Percentiles rank a stretch among this genome's conserved stretches.
Evolutionary conservation across 2,113 vertebrate genomes (phyloP).

Genomic region (Mungos mungo): DNA sequence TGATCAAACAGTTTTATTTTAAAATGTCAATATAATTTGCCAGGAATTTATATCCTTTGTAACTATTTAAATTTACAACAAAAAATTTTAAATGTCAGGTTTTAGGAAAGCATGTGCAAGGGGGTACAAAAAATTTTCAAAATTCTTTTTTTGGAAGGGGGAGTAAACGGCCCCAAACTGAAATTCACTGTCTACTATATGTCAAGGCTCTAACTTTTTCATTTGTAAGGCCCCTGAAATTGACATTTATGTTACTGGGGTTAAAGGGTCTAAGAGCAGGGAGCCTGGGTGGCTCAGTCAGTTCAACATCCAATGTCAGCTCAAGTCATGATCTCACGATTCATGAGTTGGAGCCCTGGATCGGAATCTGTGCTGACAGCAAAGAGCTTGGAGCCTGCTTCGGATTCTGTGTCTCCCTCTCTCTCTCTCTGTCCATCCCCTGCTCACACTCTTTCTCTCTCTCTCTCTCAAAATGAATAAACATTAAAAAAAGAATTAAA

Average conservation of each 20-base stretch:
- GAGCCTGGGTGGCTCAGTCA: too few relatives aligned
- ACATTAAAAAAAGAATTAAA: neutral
- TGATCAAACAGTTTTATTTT: neutral
- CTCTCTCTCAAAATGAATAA: too few relatives aligned
- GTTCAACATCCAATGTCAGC: too few relatives aligned
- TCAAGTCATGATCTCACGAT: too few relatives aligned
- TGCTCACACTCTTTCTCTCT: too few relatives aligned
- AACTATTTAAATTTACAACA: neutral
- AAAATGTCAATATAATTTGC: neutral
- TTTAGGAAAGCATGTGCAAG: neutral
- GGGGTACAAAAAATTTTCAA: neutral
- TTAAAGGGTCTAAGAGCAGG: neutral
- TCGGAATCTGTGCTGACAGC: too few relatives aligned
- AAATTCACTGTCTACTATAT: neutral
- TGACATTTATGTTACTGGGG: neutral
- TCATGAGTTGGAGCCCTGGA: too few relatives aligned
- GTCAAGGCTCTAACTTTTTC: neutral
- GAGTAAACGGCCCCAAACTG: neutral
- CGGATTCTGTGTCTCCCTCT: too few relatives aligned
- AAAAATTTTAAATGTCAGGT: constrained; percentile 23
- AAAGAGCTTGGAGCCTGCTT: too few relatives aligned
- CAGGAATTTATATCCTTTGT: neutral
- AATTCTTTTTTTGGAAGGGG: neutral
- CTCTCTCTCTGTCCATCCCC: too few relatives aligned
- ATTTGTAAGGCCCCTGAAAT: neutral